These are phyloP conservation scores for Pseudoatta argentina DNA, from an alignment of 1,140 invertebrate species.

Conservation along the genomic window DNA sequence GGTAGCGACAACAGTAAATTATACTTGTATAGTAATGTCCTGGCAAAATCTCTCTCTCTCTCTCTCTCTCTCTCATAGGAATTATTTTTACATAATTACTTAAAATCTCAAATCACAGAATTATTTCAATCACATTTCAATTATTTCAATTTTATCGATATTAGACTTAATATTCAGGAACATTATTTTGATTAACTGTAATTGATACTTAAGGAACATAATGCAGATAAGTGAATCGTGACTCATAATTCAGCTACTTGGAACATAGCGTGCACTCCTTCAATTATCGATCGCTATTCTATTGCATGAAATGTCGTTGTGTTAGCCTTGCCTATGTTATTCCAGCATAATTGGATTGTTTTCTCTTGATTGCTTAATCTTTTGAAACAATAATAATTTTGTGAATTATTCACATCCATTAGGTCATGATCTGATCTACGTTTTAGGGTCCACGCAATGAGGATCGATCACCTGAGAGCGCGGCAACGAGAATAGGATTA, in stretches of 20 bases:
- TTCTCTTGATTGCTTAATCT: constrained; percentile 25
- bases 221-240: neutral
- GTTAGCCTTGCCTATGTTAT: neutral
- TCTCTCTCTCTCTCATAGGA: neutral
- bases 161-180: neutral
- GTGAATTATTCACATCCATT: neutral
- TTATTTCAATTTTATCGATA: neutral
- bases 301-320: constrained; percentile 2
- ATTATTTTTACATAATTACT: constrained; percentile 1
- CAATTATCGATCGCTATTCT: constrained; percentile 36
- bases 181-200: neutral
- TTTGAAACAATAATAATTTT: constrained; percentile 4
- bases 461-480: constrained; percentile 91
- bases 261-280: constrained; percentile 21
- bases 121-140: neutral
- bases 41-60: neutral
- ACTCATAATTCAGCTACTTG: constrained; percentile 42
- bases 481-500: constrained; percentile 91
- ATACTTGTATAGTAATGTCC: neutral
- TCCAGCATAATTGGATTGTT: neutral
- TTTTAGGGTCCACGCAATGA: constrained; percentile 88
- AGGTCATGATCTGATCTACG: neutral
- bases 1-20: constrained; percentile 84
- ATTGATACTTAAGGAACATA: constrained; percentile 7
- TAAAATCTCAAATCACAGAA: neutral